Evolutionary conservation across 2,797 vertebrate genomes (phyloP).

Genomic region (Buphagus erythrorhynchus): DNA sequence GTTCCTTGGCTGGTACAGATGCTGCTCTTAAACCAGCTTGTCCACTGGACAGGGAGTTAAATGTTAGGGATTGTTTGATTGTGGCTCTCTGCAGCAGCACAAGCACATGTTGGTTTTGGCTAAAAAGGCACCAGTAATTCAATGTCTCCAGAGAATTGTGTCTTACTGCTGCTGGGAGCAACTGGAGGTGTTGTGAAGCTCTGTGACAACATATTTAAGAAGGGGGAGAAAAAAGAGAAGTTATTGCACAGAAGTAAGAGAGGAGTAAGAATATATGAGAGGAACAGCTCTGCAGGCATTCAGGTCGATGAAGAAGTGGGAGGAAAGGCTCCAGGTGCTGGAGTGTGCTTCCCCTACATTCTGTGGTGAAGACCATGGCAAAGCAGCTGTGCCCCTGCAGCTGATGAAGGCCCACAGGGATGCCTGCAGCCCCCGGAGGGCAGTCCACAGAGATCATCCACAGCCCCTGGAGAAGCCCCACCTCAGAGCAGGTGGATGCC

Average conservation of each 20-base stretch:
- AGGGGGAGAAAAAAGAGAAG: accelerated
- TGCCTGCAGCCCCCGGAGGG: neutral
- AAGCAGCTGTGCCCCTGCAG: neutral
- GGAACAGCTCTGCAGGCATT: neutral
- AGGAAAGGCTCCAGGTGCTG: neutral
- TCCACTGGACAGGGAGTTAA: neutral
- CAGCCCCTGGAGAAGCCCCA: neutral
- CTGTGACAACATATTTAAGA: neutral
- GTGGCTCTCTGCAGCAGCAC: neutral
- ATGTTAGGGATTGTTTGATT: neutral
- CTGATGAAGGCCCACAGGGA: neutral
- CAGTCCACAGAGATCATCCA: neutral
- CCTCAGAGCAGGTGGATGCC: neutral
- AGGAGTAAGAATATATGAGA: neutral
- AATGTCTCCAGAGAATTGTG: neutral
- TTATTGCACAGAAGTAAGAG: neutral
- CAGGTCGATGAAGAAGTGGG: neutral
- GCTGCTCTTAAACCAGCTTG: neutral
- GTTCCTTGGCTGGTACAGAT: neutral
- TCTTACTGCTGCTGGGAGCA: neutral
- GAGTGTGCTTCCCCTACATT: neutral
- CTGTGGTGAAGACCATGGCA: neutral
- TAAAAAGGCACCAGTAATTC: neutral
- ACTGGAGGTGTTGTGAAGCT: neutral
- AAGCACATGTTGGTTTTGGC: neutral